Evolutionary conservation across 2,113 vertebrate genomes (phyloP).

Genomic region (Psittacus erithacus): DNA sequence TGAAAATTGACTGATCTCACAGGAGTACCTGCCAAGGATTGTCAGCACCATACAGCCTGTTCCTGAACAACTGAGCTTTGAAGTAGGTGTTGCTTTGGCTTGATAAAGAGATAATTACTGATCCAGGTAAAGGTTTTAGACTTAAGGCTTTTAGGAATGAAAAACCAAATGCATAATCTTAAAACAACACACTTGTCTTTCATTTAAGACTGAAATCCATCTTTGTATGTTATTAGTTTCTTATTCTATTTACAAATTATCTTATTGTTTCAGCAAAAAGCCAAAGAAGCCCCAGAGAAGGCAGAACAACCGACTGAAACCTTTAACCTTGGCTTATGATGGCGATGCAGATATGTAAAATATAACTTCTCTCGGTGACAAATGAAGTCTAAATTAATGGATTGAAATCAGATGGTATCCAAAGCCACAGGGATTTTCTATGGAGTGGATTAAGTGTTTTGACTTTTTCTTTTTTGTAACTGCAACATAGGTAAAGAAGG

Average conservation of each 20-base stretch:
- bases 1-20: neutral
- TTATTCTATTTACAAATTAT: constrained; percentile 35
- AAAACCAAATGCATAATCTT: neutral
- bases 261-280: constrained; percentile 89
- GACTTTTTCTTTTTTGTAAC: constrained; percentile 43
- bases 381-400: constrained; percentile 42
- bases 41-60: neutral
- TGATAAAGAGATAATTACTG: neutral
- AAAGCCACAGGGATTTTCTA: constrained; percentile 55
- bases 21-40: neutral
- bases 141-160: neutral
- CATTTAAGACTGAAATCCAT: neutral
- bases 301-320: constrained; percentile 97
- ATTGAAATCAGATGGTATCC: constrained; percentile 37
- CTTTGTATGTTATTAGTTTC: neutral
- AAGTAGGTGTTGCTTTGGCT: neutral
- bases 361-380: neutral
- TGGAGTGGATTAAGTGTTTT: constrained; percentile 51
- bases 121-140: neutral
- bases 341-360: constrained; percentile 96
- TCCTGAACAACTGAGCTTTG: neutral
- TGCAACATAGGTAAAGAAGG: constrained; percentile 31
- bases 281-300: constrained; percentile 98
- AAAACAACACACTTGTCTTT: neutral
- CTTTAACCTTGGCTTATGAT: constrained; percentile 97